These are phyloP conservation scores for Emydoidea blandingii DNA, from an alignment of 2,797 vertebrate genomes.

Conservation along the genomic window DNA sequence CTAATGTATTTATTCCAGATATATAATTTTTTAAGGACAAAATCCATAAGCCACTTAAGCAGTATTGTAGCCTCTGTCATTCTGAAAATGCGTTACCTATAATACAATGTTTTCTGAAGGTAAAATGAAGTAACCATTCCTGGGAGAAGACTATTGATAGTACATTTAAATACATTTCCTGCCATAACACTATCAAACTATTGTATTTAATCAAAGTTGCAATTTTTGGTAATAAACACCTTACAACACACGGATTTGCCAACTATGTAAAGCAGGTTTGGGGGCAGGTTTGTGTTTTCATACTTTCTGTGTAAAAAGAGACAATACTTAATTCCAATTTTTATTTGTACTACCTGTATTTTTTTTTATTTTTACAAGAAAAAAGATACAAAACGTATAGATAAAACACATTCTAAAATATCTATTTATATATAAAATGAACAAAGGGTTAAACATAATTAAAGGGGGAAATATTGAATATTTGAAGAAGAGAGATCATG, in stretches of 20 bases:
- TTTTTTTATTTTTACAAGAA: background rate
- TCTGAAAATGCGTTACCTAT: background rate
- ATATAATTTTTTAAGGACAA: background rate
- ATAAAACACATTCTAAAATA: background rate
- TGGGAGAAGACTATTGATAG: background rate
- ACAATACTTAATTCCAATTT: conserved; percentile 26
- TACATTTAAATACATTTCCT: background rate
- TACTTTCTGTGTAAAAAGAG: background rate
- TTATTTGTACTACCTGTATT: background rate
- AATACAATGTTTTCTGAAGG: background rate
- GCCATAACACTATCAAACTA: background rate
- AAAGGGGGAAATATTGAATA: background rate
- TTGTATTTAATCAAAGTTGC: background rate
- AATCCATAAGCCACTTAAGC: background rate
- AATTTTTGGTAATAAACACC: background rate
- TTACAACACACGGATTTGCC: background rate
- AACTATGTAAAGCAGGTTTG: background rate
- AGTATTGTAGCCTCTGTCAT: background rate
- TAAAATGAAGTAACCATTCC: background rate
- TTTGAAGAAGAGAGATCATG: background rate
- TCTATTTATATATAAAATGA: background rate
- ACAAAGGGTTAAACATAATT: background rate
- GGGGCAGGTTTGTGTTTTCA: background rate
- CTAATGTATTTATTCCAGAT: background rate
- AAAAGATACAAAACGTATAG: background rate